phyloP scores from a whole-genome alignment of 2,888 invertebrate genomes.

The Volucella zonaria region DNA sequence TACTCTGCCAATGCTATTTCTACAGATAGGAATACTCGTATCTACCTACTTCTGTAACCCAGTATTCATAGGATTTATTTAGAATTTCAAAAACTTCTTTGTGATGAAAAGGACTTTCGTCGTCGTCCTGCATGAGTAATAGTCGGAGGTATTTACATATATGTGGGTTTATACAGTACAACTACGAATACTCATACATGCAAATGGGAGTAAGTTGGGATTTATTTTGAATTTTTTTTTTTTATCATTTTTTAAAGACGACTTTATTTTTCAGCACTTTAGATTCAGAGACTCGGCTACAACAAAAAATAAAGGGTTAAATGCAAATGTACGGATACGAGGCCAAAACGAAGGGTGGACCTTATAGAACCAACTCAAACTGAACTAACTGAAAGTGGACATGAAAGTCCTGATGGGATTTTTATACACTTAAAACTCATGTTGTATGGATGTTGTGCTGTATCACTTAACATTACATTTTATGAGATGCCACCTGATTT shows the following conservation, averaged over 20 bases:
- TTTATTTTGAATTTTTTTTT: not conserved
- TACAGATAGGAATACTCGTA: too few relatives aligned
- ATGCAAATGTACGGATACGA: constrained; percentile 57
- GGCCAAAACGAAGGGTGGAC: constrained; percentile 28
- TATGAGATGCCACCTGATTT: constrained; percentile 72
- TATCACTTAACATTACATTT: constrained; percentile 72
- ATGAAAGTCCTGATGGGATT: constrained; percentile 65
- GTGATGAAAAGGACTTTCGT: constrained; percentile 73
- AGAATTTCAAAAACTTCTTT: constrained; percentile 74
- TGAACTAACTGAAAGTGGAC: constrained; percentile 45
- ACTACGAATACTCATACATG: too few relatives aligned
- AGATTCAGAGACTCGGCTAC: constrained; percentile 54
- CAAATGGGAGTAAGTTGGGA: too few relatives aligned
- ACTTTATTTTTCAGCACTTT: constrained; percentile 68
- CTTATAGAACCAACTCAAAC: constrained; percentile 1
- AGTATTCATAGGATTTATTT: constrained; percentile 73
- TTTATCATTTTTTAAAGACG: constrained; percentile 29
- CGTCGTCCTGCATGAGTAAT: constrained; percentile 67
- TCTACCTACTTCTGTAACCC: constrained; percentile 58
- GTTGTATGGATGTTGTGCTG: constrained; percentile 69
- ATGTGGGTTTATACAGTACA: constrained; percentile 9
- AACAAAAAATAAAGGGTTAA: constrained; percentile 63
- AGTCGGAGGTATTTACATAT: constrained; percentile 34
- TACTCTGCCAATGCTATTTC: constrained; percentile 21
- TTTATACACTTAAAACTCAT: constrained; percentile 72